Base-by-base conservation (phyloP, 2,888 invertebrate species). In the Polia nebulosa region DNA sequence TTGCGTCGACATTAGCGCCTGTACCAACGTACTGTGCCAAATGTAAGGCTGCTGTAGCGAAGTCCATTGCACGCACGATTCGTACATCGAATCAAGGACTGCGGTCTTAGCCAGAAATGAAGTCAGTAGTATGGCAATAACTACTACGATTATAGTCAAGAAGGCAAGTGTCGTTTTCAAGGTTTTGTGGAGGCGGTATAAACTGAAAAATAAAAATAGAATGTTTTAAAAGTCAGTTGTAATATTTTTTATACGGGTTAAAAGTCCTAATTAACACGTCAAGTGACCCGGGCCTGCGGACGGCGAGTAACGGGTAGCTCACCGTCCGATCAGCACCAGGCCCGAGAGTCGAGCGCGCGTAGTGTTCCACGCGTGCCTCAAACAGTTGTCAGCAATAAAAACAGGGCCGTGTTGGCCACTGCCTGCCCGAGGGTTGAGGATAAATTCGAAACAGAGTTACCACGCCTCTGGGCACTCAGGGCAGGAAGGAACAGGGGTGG, bases 11-110 rank as follows among this genome's bases (percentile, higher is more conserved):
- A 97, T 92, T 82, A 97, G 92, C 53, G 97, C 96, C 88, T 97
- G 97, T 41, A 97, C 96, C 76, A 96, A 89, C 0, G 96, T 96
- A 80, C 96, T 97, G 85, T 97, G 96, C 97, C 97, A 97, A 74
- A 95, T 92, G 34, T 91, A 90, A 0, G 95, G 94, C 66, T 94
- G 87, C 2, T 87, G 84, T 11, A 95, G 76, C 62, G 92, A 88
- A 57, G 84, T 76, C 95, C 95, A 95, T 86, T 92, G 89, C 85
- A 93, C 89, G 81, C 92, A 92, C 86, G 96, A 92, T 85, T 94
- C 88, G 85, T 94, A 88, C 88, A 94, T 77, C 20, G 88, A 71
- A 81, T 89, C 80, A 63, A 93, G 65, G 57, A 91, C 91, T 79
- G 90, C 73, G 67, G 88, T 78, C 79, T 92, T 77, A 55, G 93